A percentile compares a stretch with the other conserved stretches of the same genome.
These are phyloP conservation scores for Euglossa dilemma DNA, from an alignment of 1,140 invertebrate species.

Conservation along the genomic window DNA sequence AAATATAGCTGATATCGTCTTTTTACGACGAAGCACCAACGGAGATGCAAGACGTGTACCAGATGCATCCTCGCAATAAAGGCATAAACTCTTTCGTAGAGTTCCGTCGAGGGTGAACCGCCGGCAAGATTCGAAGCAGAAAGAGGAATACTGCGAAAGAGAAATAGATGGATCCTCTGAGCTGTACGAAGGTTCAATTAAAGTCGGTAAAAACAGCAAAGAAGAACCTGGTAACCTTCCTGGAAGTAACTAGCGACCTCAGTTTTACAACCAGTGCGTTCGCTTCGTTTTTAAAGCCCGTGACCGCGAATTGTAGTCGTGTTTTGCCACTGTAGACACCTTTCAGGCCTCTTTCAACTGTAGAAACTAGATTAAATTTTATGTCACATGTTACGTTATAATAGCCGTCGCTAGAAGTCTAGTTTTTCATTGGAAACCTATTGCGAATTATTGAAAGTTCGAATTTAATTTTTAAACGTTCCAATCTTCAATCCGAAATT, in stretches of 20 bases:
- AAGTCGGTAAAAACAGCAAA: conserved; percentile 69
- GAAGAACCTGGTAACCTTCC: conserved; percentile 57
- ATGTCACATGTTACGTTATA: too few species aligned
- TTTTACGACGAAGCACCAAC: conserved; percentile 53
- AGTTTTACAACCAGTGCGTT: conserved; percentile 52
- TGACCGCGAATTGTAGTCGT: not conserved
- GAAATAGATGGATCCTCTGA: conserved; percentile 70
- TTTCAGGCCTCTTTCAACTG: not conserved
- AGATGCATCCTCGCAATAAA: conserved; percentile 73
- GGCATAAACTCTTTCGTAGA: conserved; percentile 74
- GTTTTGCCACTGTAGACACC: conserved; percentile 14
- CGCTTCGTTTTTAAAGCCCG: conserved; percentile 49
- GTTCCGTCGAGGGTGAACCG: conserved; percentile 63
- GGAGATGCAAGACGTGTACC: not conserved
- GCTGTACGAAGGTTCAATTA: conserved; percentile 77
- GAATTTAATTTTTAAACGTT: too few species aligned
- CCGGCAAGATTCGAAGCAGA: conserved; percentile 11
- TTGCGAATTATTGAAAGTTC: too few species aligned
- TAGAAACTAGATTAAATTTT: not conserved
- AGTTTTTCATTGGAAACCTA: too few species aligned
- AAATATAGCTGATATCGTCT: conserved; percentile 55
- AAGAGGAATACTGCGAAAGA: conserved; percentile 59
- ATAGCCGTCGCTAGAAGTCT: too few species aligned
- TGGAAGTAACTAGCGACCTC: conserved; percentile 62
- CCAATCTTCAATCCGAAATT: too few species aligned